Evolutionary conservation across 2,113 vertebrate genomes (phyloP).

Genomic region (Coptodon bakossiorum): DNA sequence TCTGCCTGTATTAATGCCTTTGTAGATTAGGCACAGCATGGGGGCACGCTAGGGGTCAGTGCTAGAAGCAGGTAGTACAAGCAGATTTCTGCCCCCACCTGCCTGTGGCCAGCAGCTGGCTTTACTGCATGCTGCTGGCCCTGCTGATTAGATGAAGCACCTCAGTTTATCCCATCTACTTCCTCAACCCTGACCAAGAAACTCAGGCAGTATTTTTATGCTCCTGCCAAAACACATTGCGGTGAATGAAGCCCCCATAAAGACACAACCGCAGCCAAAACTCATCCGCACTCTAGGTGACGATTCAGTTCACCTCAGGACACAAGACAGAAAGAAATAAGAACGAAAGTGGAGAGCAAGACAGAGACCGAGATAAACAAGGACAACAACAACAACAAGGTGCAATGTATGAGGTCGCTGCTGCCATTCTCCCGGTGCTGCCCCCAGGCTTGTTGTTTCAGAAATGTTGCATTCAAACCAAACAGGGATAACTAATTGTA

Average conservation of each 20-base stretch:
- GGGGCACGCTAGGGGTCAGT: conserved; percentile 48
- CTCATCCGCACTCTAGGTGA: background rate
- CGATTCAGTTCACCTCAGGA: conserved; percentile 6
- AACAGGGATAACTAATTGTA: conserved; percentile 73
- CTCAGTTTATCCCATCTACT: conserved; percentile 26
- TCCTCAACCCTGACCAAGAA: conserved; percentile 17
- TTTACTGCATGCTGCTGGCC: conserved; percentile 26
- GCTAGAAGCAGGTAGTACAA: conserved; percentile 49
- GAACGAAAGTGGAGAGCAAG: background rate
- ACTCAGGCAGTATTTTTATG: conserved; percentile 31
- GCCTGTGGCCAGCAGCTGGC: conserved; percentile 54
- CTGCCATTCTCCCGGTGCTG: conserved; percentile 3
- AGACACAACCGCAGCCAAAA: background rate
- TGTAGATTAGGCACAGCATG: conserved; percentile 50
- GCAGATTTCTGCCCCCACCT: conserved; percentile 18
- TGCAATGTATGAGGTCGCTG: conserved; percentile 4
- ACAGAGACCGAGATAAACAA: background rate
- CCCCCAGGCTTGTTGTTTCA: conserved; percentile 52
- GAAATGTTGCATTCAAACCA: conserved; percentile 58
- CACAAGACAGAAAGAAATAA: background rate
- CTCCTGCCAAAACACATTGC: conserved; percentile 28
- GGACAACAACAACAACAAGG: background rate
- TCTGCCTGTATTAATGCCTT: conserved; percentile 56
- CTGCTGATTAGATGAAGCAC: conserved; percentile 46
- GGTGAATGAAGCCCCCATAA: background rate